These are phyloP conservation scores for Latrodectus elegans DNA, from an alignment of 2,888 invertebrate species.

Conservation along the genomic window DNA sequence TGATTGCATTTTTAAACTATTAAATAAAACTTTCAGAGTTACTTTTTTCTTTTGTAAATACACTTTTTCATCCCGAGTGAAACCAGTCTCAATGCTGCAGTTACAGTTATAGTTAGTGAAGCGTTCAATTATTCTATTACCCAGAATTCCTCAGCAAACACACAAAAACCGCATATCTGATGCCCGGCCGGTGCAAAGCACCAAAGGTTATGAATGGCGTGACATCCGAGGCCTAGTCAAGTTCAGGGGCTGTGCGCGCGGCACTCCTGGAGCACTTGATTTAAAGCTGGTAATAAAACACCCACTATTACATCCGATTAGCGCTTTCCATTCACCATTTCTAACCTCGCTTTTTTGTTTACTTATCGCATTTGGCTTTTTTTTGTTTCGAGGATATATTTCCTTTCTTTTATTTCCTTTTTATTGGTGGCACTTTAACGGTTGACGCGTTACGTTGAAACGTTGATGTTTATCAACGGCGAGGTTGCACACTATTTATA, in stretches of 20 bases:
- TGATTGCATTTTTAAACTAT: too few relatives aligned
- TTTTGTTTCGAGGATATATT: neutral
- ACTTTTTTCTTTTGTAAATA: too few relatives aligned
- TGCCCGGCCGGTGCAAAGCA: neutral
- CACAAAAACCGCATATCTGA: neutral
- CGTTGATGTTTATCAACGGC: too few relatives aligned
- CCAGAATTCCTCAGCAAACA: neutral
- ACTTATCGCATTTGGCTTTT: conserved; percentile 1
- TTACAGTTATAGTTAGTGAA: neutral
- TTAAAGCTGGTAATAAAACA: conserved; percentile 60
- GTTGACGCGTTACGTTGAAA: neutral
- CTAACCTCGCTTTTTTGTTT: conserved; percentile 29
- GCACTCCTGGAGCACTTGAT: conserved; percentile 50
- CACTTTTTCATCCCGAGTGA: too few relatives aligned
- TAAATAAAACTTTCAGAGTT: too few relatives aligned
- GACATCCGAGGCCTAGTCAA: conserved; percentile 10
- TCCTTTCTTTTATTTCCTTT: neutral
- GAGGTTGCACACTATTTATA: too few relatives aligned
- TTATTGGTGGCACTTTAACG: neutral
- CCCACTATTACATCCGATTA: conserved; percentile 65
- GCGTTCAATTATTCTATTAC: neutral
- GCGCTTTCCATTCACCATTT: conserved; percentile 56
- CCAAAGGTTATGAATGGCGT: conserved; percentile 32
- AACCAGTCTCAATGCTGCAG: too few relatives aligned
- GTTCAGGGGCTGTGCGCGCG: neutral